Evolutionary conservation across 1,140 invertebrate genomes (phyloP).

Genomic region (Drosophila sproati): DNA sequence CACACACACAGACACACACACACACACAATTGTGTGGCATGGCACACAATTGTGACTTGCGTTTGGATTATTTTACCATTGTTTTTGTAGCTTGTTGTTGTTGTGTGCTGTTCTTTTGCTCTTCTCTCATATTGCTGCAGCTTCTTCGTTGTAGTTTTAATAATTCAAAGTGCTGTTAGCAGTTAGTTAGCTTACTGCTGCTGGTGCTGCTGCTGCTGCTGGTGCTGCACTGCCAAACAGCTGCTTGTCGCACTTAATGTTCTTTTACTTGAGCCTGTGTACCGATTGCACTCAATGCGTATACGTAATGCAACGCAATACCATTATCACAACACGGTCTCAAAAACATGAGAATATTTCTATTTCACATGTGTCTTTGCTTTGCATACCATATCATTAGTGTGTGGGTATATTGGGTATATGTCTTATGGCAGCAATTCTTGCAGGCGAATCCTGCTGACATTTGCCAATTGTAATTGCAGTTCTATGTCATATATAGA

Average conservation of each 20-base stretch:
- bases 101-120: conserved; percentile 18
- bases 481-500: no score
- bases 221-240: conserved; percentile 9
- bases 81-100: conserved; percentile 43
- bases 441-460: no score
- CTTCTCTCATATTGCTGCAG: background rate
- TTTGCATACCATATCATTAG: background rate
- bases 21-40: conserved; percentile 16
- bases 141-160: conserved; percentile 68
- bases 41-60: conserved; percentile 29
- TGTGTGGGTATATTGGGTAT: no score
- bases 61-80: conserved; percentile 1
- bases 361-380: background rate
- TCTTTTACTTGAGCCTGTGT: conserved; percentile 24
- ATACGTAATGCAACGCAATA: conserved; percentile 26
- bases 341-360: background rate
- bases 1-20: conserved; percentile 7
- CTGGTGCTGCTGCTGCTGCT: background rate
- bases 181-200: background rate
- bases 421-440: no score
- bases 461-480: no score
- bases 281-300: conserved; percentile 20
- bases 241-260: conserved; percentile 29
- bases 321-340: background rate
- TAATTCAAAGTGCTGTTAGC: conserved; percentile 74